phyloP scores from a whole-genome alignment of 2,113 vertebrate genomes.

The Nannobrachium achirus region DNA sequence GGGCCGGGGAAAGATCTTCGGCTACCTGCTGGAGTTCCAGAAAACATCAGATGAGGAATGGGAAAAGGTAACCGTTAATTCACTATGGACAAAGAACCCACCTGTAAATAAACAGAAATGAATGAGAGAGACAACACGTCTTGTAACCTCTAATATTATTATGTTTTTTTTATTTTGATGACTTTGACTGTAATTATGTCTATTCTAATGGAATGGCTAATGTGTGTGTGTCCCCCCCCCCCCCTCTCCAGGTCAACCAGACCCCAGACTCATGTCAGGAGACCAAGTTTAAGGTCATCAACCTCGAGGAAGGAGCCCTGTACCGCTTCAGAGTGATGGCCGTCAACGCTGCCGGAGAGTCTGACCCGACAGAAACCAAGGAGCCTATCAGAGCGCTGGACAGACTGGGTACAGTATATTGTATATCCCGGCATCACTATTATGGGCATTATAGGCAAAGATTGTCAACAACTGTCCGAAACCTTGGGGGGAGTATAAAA shows the following conservation, averaged over 20 bases:
- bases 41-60: conserved; percentile 94
- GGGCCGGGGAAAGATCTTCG: conserved; percentile 94
- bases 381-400: conserved; percentile 92
- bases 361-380: conserved; percentile 86
- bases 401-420: conserved; percentile 86
- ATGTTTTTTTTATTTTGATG: too few relatives aligned
- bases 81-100: too few relatives aligned
- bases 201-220: neutral
- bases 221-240: neutral
- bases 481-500: too few relatives aligned
- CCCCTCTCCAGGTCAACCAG: conserved; percentile 86
- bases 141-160: too few relatives aligned
- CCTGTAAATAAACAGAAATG: too few relatives aligned
- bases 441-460: too few relatives aligned
- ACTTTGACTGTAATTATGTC: too few relatives aligned
- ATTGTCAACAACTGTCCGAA: too few relatives aligned
- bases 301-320: conserved; percentile 87
- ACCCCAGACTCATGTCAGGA: conserved; percentile 95
- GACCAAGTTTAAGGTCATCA: conserved; percentile 89
- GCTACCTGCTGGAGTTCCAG: conserved; percentile 95
- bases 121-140: too few relatives aligned
- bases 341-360: conserved; percentile 94
- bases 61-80: conserved; percentile 76
- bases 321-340: conserved; percentile 94
- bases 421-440: neutral